Evolutionary conservation across 2,113 vertebrate genomes (phyloP).

Genomic region (Notarius quadriscutis): DNA sequence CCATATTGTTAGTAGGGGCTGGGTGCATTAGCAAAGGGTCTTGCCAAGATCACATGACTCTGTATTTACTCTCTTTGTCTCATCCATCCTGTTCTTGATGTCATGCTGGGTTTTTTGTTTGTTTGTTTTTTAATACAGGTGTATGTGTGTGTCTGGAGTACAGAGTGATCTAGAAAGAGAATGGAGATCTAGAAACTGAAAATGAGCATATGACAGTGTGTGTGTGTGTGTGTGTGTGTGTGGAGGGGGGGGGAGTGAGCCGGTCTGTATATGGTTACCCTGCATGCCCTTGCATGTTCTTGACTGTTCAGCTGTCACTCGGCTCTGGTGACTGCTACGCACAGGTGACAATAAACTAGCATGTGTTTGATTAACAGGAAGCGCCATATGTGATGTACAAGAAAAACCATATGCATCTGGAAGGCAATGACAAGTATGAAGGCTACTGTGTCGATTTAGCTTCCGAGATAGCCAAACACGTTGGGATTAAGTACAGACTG

Average conservation of each 20-base stretch:
- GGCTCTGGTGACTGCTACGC: conserved; percentile 45
- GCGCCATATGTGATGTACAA: conserved; percentile 99
- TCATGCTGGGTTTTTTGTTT: conserved; percentile 40
- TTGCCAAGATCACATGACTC: conserved; percentile 59
- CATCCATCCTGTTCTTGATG: conserved; percentile 60
- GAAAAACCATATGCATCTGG: conserved; percentile 97
- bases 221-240: conserved; percentile 3
- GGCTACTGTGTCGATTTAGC: conserved; percentile 99
- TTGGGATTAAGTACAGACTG: conserved; percentile 99
- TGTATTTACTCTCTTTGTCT: conserved; percentile 55
- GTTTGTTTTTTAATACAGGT: background rate
- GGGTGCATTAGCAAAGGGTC: conserved; percentile 62
- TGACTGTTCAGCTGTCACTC: conserved; percentile 38
- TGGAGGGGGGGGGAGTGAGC: background rate
- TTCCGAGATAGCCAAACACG: conserved; percentile 99
- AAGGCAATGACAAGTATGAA: conserved; percentile 99
- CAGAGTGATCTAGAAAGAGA: background rate
- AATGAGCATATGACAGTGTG: conserved; percentile 18
- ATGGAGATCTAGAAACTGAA: conserved; percentile 7
- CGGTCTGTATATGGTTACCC: conserved; percentile 39
- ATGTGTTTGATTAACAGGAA: conserved; percentile 91
- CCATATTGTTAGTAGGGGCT: conserved; percentile 48
- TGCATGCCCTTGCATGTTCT: conserved; percentile 42
- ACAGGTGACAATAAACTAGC: conserved; percentile 74
- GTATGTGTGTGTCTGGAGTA: conserved; percentile 43